Evolutionary conservation across 1,140 invertebrate genomes (phyloP), one percentile per base, ranked within the genome.

Genomic region (Anastrepha obliqua): DNA sequence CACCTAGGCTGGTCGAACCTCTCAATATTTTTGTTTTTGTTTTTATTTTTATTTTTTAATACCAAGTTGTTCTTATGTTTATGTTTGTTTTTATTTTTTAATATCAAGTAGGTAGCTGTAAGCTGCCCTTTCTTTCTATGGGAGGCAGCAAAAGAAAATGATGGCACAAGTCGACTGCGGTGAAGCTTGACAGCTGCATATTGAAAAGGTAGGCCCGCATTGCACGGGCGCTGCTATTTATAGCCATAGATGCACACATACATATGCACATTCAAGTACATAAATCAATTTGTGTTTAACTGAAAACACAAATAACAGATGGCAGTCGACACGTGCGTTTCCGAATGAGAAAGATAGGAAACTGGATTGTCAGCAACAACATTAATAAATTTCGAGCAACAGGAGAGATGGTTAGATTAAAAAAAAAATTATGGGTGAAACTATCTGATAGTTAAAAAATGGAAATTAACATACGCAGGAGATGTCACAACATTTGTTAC

Each of bases 301-400:
- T 74, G 42, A 1, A 11, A 47, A n/a, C 44, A 51, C 13, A 0
- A 29, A 29, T 42, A 11, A 13, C 39, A 20, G 15, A 11, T 20
- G 39, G 65, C 65, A 58, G 13, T 8, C 55, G 60, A n/a, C 5
- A 64, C 60, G 60, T 64, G 60, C 17, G 17, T 64, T 64, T 17
- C n/a, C 47, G 44, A 51, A 17, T 44, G 17, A n/a, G 13, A 44
- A 29, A 29, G 29, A 29, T 29, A 29, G 29, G 29, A 29, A 29
- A 29, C 29, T 11, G 29, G 8, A 29, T 67, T 29, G 13, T 67
- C 1, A 39, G 39, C 39, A 44, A n/a, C 70, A 74, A 47, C 70
- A 74, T 74, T 74, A 74, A 74, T 74, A 74, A 74, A 39, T n/a
- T 51, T 74, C 70, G 47, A 74, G 8, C 11, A 29, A 29, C 29